Evolutionary conservation across 2,888 invertebrate species (phyloP), one percentile per base, ranked within the genome.

Genomic region (Polydrusus cervinus): DNA sequence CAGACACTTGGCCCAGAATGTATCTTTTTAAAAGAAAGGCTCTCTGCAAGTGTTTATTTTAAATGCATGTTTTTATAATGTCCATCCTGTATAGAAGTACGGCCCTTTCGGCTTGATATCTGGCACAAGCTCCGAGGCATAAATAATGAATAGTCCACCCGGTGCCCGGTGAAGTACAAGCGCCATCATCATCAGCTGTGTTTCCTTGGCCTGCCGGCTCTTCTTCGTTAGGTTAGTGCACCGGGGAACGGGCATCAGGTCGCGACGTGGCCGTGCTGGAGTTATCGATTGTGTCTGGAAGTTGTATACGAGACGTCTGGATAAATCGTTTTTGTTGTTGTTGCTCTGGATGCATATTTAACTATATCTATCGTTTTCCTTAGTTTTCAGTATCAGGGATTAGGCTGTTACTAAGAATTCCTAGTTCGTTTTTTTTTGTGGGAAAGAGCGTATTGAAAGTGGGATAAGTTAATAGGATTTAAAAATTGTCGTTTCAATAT

Each of bases 221-320:
- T 74, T 66, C 71, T 71, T 61, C 71, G 65, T 64, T n/a, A 75
- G 75, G 75, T 75, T 75, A 75, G 67, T 75, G 75, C 75, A 61
- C 75, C 51, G 57, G 38, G 34, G 57, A 34, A 1, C 16, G 16
- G 16, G 16, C 57, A 16, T 5, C 57, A 34, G 25, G 57, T 38
- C 57, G 57, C 30, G 51, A 51, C 65, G 13, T 65, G 34, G 34
- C 34, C 34, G 34, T 10, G 34, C 34, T 49, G 61, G 8, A 61
- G 16, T 62, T 71, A 75, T 75, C 71, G 75, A 75, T 75, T 67
- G 40, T 34, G 75, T 75, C 75, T 75, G 62, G 53, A 71, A 25
- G 38, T 38, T 13, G 18, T n/a, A 10, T 18, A 11, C 38, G 8
- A 14, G 34, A 18, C 7, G 55, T 60, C 57, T 60, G 16, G 16